Base-by-base conservation (phyloP, 37 sponge, comb jelly and placozoan genomes). In the Trichoplax adhaerens region DNA sequence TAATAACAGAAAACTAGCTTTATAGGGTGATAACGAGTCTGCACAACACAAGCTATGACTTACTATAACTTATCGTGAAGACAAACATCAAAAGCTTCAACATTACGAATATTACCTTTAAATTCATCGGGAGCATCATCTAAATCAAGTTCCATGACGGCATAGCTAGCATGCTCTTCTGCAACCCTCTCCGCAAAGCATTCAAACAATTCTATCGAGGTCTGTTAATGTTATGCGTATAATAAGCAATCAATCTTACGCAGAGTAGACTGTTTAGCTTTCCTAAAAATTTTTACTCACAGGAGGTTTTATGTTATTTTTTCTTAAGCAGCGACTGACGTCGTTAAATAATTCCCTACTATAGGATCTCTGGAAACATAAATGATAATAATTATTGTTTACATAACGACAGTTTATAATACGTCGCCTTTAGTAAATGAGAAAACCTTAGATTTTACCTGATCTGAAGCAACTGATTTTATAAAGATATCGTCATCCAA, bases 61-160 rank as follows among this genome's bases (percentile, higher is more conserved):
- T 2, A 1, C 50, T 2, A 48, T 48, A 76, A 5, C n/a, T 3
- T 12, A n/a, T 10, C 10, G 8, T 50, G 73, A 51, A 70, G 29
- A 29, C 29, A 29, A 29, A 29, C 29, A 29, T 29, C 47, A n/a
- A 5, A 58, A 6, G 29, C n/a, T 58, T 6, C 46, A 47, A 6
- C 50, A 70, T 47, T n/a, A 3, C 53, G 8, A 54, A 3, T 3
- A 61, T 56, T 3, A 80, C 88, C 88, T 86, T 72, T 85, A 80
- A 93, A 93, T 58, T 93, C 87, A 3, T 83, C 90, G 48, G 94
- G 94, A 0, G 85, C 77, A 7, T 86, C 84, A 3, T 80, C 86
- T 68, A 69, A 83, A 10, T 55, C 64, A 51, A 86, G 52, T 50
- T 86, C 89, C 72, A 83, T 29, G 29, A 29, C 29, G 29, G 29